Evolutionary conservation across 2,113 vertebrate genomes (phyloP), one percentile per base, ranked within the genome.

Genomic region (Pelodiscus sinensis): DNA sequence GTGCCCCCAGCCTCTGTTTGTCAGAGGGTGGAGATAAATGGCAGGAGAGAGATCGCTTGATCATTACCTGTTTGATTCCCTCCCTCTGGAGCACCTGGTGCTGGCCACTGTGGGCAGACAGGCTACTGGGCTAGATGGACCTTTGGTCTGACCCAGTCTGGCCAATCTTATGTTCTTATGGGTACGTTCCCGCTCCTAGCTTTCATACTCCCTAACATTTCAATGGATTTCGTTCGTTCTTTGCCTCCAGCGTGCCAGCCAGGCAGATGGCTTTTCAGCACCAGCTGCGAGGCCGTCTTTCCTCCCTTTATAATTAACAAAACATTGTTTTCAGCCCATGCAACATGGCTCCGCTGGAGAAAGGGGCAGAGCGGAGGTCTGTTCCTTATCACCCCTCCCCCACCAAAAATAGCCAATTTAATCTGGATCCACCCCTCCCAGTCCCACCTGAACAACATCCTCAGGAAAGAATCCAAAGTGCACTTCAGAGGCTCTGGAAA

Each of bases 271-370:
- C 81, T 71, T 79, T 56, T 68, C 81, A 92, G 77, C 38, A 0
- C 85, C 89, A 92, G 15, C 79, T 60, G 83, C 79, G 6, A 77
- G 38, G 73, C 14, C 27, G 38, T 50, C 13, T 25, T 27, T 15
- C 3, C 7, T 15, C 31, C 58, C 6, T 44, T 24, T 0, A 0
- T 92, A 89, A 93, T 89, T 71, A 90, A 87, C 16, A 89, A 44
- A 87, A 80, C 3, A 5, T 57, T 94, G 19, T 8, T 79, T 13
- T 51, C 56, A 87, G 82, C 0, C 0, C 1, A 0, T 25, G 52
- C 31, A 58, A 13, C 88, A 56, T 21, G 44, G 0, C 0, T 38
- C 85, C 90, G 51, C 0, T 18, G 0, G 9, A 1, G 27, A 31
- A 18, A 73, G 19, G 62, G 19, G 15, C 19, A 68, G 52, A 52